Conservation (phyloP, 2,888 invertebrate genomes). For the Agrenia bidenticulata region DNA sequence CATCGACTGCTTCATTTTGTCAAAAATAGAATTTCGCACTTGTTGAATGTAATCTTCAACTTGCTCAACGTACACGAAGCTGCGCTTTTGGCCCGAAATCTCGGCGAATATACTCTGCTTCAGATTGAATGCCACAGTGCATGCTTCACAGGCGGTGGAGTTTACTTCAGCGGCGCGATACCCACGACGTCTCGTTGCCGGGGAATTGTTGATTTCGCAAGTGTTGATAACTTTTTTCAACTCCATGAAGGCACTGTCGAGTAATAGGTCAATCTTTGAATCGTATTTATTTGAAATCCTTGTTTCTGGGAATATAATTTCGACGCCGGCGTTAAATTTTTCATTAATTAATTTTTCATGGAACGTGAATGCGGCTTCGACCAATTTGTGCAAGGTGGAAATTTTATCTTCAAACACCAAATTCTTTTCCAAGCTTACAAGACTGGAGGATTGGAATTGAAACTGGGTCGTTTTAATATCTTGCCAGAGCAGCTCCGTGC, state of each 20-base stretch:
- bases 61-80: conserved; percentile 10
- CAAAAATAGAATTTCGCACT: conserved; percentile 12
- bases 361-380: conserved; percentile 19
- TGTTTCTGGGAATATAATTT: not conserved
- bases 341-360: conserved; percentile 7
- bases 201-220: not conserved
- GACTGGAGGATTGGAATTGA: not conserved
- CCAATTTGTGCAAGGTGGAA: not conserved
- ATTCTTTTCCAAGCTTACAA: not conserved
- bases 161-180: conserved; percentile 1
- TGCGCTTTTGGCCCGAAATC: not conserved
- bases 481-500: not conserved
- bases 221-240: conserved; percentile 9
- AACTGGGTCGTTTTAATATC: conserved; percentile 1
- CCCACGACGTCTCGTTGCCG: not conserved
- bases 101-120: conserved; percentile 10
- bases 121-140: not conserved
- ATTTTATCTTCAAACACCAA: conserved; percentile 9
- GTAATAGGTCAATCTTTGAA: not conserved
- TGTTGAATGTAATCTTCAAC: not conserved
- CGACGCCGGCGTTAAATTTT: not conserved
- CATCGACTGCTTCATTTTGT: not conserved
- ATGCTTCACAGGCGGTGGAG: not conserved
- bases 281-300: not conserved
- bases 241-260: not conserved